Conservation (phyloP, 2,113 vertebrate species). For the Chionomys nivalis region DNA sequence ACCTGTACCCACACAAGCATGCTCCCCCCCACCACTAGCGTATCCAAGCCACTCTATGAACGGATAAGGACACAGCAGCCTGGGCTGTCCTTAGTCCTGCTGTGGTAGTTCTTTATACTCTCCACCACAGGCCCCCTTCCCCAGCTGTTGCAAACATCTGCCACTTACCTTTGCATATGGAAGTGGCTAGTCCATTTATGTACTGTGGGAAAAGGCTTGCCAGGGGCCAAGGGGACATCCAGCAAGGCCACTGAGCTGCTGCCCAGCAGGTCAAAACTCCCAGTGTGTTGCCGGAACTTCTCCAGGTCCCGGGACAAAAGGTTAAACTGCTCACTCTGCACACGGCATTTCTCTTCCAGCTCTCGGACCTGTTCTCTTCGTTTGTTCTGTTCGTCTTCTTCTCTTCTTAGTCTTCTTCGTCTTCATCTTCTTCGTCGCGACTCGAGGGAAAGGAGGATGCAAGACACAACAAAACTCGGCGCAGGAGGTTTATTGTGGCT, state of each 20-base stretch:
- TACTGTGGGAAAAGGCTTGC: conserved; percentile 91
- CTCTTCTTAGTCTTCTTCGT: too few species aligned
- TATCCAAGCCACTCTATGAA: background rate
- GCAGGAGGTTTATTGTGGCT: too few species aligned
- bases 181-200: conserved; percentile 93
- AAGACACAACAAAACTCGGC: too few species aligned
- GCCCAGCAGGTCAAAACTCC: conserved; percentile 92
- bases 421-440: too few species aligned
- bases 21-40: background rate
- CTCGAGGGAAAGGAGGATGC: too few species aligned
- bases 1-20: background rate
- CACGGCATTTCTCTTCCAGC: conserved; percentile 97
- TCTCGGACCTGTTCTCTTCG: too few species aligned
- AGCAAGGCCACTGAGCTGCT: conserved; percentile 82
- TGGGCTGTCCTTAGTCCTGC: background rate
- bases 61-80: background rate
- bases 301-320: conserved; percentile 96
- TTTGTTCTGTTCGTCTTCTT: too few species aligned
- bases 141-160: background rate
- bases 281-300: conserved; percentile 93
- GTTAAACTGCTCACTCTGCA: conserved; percentile 97
- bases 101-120: background rate
- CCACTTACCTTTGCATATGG: conserved; percentile 92
- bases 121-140: background rate
- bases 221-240: conserved; percentile 86